Evolutionary conservation across 2,113 vertebrate genomes (phyloP).

Genomic region (Acrocephalus kingi): DNA sequence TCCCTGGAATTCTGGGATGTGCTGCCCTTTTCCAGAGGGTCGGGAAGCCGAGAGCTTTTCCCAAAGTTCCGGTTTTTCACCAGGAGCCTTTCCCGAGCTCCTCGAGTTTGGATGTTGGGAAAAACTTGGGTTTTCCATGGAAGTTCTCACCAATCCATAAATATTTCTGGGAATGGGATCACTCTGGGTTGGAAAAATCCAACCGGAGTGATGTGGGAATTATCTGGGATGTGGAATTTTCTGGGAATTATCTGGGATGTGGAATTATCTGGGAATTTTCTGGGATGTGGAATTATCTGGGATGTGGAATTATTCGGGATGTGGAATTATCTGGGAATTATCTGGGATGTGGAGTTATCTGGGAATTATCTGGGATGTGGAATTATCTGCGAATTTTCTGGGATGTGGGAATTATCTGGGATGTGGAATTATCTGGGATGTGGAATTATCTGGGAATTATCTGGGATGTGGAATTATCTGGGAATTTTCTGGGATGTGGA

Average conservation of each 20-base stretch:
- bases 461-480: no score
- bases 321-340: no score
- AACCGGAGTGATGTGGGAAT: no score
- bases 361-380: background rate
- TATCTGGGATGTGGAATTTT: background rate
- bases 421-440: no score
- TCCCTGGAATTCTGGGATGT: background rate
- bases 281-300: no score
- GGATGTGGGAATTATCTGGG: no score
- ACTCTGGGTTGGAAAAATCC: background rate
- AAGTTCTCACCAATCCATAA: background rate
- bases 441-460: no score
- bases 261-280: background rate
- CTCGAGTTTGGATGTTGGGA: background rate
- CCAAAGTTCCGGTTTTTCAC: background rate
- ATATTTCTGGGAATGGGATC: background rate
- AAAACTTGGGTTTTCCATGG: background rate
- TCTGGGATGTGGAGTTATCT: background rate
- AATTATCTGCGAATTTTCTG: background rate
- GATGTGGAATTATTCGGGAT: no score
- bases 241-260: background rate
- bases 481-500: background rate
- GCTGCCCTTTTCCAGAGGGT: background rate
- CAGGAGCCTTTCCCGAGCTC: background rate
- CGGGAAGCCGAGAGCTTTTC: background rate